Percentiles rank a stretch among this genome's conserved stretches.
Conservation (phyloP, 1,140 invertebrate species). For the Saxidomus purpurata region DNA sequence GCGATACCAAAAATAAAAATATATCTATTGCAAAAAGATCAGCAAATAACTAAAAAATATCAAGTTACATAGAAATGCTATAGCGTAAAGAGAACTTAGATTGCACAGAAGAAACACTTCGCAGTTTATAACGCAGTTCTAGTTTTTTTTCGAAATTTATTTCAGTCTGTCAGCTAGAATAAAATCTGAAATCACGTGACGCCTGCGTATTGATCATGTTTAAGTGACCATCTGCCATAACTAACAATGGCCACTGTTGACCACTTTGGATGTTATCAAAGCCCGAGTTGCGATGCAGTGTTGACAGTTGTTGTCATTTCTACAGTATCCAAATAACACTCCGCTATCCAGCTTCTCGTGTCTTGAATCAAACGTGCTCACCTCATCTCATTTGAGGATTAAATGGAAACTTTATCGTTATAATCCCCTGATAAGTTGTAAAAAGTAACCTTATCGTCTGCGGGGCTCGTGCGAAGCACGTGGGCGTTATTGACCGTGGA, state of each 20-base stretch:
- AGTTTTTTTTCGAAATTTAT: too few relatives aligned
- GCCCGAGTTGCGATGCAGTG: background rate
- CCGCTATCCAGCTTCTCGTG: background rate
- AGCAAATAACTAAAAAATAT: too few relatives aligned
- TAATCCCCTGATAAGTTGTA: background rate
- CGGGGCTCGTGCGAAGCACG: background rate
- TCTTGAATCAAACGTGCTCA: conserved; percentile 6
- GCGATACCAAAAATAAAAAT: too few relatives aligned
- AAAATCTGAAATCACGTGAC: too few relatives aligned
- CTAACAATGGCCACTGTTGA: background rate
- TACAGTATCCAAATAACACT: background rate
- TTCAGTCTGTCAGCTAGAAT: too few relatives aligned
- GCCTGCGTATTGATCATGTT: background rate
- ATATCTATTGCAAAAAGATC: too few relatives aligned
- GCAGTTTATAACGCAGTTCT: too few relatives aligned
- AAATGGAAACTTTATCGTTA: conserved; percentile 9
- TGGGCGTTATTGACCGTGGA: conserved; percentile 15
- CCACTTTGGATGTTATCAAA: background rate
- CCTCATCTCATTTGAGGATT: background rate
- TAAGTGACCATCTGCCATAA: background rate
- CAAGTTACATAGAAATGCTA: too few relatives aligned
- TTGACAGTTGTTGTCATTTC: conserved; percentile 10
- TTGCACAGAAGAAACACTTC: too few relatives aligned
- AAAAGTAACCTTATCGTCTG: conserved; percentile 11
- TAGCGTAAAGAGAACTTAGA: too few relatives aligned